These are phyloP conservation scores for Anaspis maculata DNA, from an alignment of 2,888 invertebrate species.

Conservation along the genomic window DNA sequence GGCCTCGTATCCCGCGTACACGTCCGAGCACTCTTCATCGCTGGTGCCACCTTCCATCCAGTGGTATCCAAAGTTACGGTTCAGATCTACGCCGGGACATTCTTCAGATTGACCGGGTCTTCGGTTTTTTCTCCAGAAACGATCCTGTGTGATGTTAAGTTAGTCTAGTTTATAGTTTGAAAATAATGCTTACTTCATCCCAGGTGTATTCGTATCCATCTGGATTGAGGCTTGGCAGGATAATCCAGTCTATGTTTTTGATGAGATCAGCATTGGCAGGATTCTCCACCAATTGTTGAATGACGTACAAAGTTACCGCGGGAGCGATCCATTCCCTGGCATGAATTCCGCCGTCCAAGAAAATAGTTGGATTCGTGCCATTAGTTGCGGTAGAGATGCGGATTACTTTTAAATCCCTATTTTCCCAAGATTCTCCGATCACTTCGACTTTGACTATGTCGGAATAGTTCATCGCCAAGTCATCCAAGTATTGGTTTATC, in stretches of 20 bases:
- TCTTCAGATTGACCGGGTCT: conserved; percentile 25
- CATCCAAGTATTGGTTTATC: conserved; percentile 40
- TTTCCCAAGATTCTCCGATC: conserved; percentile 53
- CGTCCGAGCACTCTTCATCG: conserved; percentile 38
- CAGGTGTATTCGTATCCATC: conserved; percentile 59
- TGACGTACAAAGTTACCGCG: conserved; percentile 55
- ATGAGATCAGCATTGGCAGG: conserved; percentile 48
- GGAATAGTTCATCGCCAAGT: conserved; percentile 44
- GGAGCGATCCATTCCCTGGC: conserved; percentile 67
- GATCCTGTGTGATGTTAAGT: no score
- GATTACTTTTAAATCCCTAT: conserved; percentile 49
- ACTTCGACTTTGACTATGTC: conserved; percentile 46
- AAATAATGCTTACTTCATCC: not conserved
- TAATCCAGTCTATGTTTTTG: conserved; percentile 55
- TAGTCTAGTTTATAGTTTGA: no score
- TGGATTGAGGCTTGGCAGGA: conserved; percentile 60
- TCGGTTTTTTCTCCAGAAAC: conserved; percentile 28
- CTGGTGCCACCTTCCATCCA: conserved; percentile 50
- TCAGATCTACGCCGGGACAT: conserved; percentile 65
- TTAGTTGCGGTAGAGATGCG: conserved; percentile 49
- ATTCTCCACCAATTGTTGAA: conserved; percentile 56
- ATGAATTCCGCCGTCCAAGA: conserved; percentile 56
- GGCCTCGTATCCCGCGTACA: conserved; percentile 40
- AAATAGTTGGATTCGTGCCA: conserved; percentile 46
- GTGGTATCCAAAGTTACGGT: conserved; percentile 63